Conservation (phyloP, 2,888 invertebrate species). For the Hyposoter dolosus region DNA sequence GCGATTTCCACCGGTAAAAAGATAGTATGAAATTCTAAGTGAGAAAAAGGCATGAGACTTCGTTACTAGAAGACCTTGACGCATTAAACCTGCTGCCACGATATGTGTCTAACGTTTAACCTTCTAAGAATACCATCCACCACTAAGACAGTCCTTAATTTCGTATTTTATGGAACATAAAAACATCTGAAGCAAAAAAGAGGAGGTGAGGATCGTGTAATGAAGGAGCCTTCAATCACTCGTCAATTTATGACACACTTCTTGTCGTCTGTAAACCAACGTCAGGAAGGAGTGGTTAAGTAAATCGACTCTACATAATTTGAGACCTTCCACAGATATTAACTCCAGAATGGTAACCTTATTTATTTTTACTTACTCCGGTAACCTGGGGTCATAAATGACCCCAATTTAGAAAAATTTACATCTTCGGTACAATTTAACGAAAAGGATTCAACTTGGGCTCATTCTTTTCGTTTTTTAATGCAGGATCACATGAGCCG, state of each 20-base stretch:
- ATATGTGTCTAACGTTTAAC: constrained; percentile 23
- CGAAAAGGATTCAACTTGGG: too few species aligned
- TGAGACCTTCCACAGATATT: neutral
- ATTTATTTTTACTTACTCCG: too few species aligned
- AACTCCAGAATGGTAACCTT: too few species aligned
- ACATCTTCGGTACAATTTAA: too few species aligned
- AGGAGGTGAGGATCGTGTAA: neutral
- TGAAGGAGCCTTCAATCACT: neutral
- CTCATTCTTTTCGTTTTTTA: too few species aligned
- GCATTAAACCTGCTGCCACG: constrained; percentile 48
- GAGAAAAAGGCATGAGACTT: constrained; percentile 58
- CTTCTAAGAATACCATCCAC: constrained; percentile 47
- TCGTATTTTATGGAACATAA: neutral
- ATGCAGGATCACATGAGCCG: too few species aligned
- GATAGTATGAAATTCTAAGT: constrained; percentile 67
- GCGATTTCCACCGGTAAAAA: constrained; percentile 73
- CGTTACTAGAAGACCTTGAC: constrained; percentile 68
- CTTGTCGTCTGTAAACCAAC: neutral
- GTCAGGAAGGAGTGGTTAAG: neutral
- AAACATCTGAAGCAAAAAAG: constrained; percentile 24
- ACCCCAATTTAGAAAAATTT: too few species aligned
- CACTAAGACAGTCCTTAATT: constrained; percentile 28
- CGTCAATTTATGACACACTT: constrained; percentile 10
- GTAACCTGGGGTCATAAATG: too few species aligned
- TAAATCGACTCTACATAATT: neutral